A percentile compares a stretch with the other conserved stretches of the same genome.
These are phyloP conservation scores for Iphiclides podalirius DNA, from an alignment of 2,888 invertebrate species.

Conservation along the genomic window DNA sequence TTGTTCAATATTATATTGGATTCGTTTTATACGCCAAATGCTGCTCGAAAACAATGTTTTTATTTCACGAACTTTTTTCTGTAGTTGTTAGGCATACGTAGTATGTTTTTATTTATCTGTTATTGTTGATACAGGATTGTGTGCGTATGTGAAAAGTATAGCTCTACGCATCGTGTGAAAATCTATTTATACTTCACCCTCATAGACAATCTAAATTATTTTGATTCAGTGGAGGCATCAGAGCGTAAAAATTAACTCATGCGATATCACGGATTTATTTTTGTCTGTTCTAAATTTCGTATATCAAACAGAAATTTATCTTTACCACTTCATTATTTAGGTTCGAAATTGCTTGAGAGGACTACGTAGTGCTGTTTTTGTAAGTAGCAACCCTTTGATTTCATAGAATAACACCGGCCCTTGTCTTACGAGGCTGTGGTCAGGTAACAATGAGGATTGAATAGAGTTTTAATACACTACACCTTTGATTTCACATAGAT, in stretches of 20 bases:
- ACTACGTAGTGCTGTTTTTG: constrained; percentile 18
- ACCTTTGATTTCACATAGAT: constrained; percentile 40
- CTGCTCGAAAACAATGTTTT: too few relatives aligned
- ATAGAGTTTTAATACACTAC: constrained; percentile 54
- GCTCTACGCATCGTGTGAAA: constrained; percentile 63
- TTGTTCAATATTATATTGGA: too few relatives aligned
- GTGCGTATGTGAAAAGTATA: too few relatives aligned
- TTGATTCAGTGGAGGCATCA: constrained; percentile 65
- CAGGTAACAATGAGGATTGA: constrained; percentile 59
- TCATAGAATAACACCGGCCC: constrained; percentile 56
- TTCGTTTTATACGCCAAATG: too few relatives aligned
- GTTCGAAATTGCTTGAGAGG: constrained; percentile 31
- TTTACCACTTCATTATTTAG: constrained; percentile 27
- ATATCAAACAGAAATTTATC: constrained; percentile 22
- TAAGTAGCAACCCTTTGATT: constrained; percentile 63
- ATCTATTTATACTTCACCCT: constrained; percentile 43
- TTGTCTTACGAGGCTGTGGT: constrained; percentile 65
- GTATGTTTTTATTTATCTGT: too few relatives aligned
- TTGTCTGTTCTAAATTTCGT: constrained; percentile 39
- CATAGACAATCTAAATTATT: constrained; percentile 48
- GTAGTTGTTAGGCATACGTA: too few relatives aligned
- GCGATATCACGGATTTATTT: constrained; percentile 52
- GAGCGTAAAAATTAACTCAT: constrained; percentile 72
- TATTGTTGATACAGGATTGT: too few relatives aligned
- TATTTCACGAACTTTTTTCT: too few relatives aligned